Percentiles rank a stretch among this genome's conserved stretches.
Evolutionary conservation across 2,113 vertebrate genomes (phyloP).

Genomic region (Synchiropus splendidus): DNA sequence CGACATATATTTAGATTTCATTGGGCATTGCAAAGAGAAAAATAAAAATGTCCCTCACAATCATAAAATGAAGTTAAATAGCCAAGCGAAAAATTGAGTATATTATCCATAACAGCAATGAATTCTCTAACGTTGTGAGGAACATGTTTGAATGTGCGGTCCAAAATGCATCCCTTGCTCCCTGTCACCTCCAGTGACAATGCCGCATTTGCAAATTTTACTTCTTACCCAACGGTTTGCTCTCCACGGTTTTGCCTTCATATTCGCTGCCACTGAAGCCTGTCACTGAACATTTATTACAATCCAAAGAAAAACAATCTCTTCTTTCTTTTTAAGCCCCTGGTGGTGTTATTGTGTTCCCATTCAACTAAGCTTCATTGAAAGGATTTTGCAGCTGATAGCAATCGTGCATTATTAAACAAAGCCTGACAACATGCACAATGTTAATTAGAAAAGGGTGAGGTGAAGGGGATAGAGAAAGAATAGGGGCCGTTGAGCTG

Average conservation of each 20-base stretch:
- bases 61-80: too few species aligned
- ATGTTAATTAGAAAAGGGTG: slow-evolving; percentile 63
- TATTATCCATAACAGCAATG: too few species aligned
- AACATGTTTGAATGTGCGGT: background rate
- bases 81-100: too few species aligned
- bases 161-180: too few species aligned
- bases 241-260: slow-evolving; percentile 12
- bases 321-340: slow-evolving; percentile 48
- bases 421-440: slow-evolving; percentile 64
- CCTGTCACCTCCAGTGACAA: too few species aligned
- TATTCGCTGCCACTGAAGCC: slow-evolving; percentile 22
- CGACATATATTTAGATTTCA: too few species aligned
- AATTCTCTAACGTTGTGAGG: too few species aligned
- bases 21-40: too few species aligned
- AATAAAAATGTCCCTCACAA: too few species aligned
- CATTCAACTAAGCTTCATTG: slow-evolving; percentile 58
- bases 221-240: slow-evolving; percentile 11
- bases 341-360: slow-evolving; percentile 58
- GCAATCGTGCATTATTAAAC: slow-evolving; percentile 69
- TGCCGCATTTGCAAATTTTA: background rate
- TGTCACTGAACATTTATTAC: slow-evolving; percentile 44
- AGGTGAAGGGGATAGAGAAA: slow-evolving; percentile 34
- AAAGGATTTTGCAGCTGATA: slow-evolving; percentile 62
- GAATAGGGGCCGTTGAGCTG: slow-evolving; percentile 46
- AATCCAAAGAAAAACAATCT: slow-evolving; percentile 31